phyloP scores from a whole-genome alignment of 2,113 vertebrate genomes.

The Callaeas wilsoni region DNA sequence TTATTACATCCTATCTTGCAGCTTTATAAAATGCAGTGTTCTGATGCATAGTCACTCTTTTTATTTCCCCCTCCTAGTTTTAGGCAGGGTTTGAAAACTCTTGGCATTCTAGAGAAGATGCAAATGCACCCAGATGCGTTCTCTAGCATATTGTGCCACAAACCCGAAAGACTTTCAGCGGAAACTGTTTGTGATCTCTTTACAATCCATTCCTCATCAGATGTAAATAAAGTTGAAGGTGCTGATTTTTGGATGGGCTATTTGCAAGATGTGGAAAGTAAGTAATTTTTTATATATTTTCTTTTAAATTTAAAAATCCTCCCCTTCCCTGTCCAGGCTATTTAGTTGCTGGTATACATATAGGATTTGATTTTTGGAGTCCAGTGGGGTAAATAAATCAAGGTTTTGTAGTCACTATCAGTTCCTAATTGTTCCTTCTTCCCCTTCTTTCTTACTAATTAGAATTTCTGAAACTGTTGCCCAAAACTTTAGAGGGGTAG shows the following conservation, averaged over 20 bases:
- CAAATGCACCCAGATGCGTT: slow-evolving; percentile 81
- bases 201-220: slow-evolving; percentile 64
- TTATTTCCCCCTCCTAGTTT: slow-evolving; percentile 68
- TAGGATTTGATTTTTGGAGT: background rate
- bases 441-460: background rate
- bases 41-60: background rate
- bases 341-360: background rate
- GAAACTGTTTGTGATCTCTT: slow-evolving; percentile 77
- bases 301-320: background rate
- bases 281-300: background rate
- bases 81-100: slow-evolving; percentile 84
- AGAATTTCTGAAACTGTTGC: background rate
- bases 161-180: slow-evolving; percentile 74
- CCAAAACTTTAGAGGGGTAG: background rate
- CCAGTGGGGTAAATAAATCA: background rate
- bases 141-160: slow-evolving; percentile 77
- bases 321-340: background rate
- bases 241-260: slow-evolving; percentile 83
- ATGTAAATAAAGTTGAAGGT: slow-evolving; percentile 43
- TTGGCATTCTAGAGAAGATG: slow-evolving; percentile 88
- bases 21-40: background rate
- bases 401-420: background rate
- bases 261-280: slow-evolving; percentile 85
- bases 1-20: background rate
- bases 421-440: background rate